Conservation (phyloP, 2,888 invertebrate species). For the Limenitis arthemis region DNA sequence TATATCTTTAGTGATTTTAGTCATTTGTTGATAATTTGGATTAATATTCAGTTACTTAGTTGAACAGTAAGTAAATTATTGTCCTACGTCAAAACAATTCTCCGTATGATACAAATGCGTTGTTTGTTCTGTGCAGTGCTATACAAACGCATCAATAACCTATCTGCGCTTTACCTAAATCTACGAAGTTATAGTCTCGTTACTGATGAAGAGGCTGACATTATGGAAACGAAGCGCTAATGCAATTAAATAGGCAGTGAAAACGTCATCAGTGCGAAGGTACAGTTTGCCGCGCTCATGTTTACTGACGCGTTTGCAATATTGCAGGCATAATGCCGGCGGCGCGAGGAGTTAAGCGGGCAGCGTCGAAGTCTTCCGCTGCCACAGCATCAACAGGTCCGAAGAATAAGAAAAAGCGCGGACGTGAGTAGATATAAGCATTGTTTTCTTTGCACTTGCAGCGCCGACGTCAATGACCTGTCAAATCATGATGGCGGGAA, state of each 20-base stretch:
- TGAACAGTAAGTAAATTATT: conserved; percentile 54
- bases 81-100: conserved; percentile 29
- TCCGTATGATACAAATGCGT: conserved; percentile 45
- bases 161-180: conserved; percentile 61
- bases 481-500: conserved; percentile 69
- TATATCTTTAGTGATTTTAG: conserved; percentile 44
- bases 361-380: conserved; percentile 58
- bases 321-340: conserved; percentile 70
- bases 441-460: no score
- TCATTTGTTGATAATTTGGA: conserved; percentile 37
- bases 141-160: conserved; percentile 70
- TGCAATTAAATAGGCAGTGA: conserved; percentile 54
- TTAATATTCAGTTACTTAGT: conserved; percentile 34
- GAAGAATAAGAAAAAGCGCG: conserved; percentile 68
- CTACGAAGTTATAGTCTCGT: conserved; percentile 57
- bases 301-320: conserved; percentile 65
- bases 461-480: conserved; percentile 65
- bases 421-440: conserved; percentile 44
- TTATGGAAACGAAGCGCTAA: conserved; percentile 49
- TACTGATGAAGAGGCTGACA: conserved; percentile 48
- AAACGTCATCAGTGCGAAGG: conserved; percentile 55
- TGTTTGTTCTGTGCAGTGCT: conserved; percentile 64
- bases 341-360: conserved; percentile 64
- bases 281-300: conserved; percentile 59
- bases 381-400: conserved; percentile 47